A percentile compares a stretch with the other conserved stretches of the same genome.
These are phyloP conservation scores for Pelodiscus sinensis DNA, from an alignment of 2,113 vertebrate genomes.

Conservation along the genomic window DNA sequence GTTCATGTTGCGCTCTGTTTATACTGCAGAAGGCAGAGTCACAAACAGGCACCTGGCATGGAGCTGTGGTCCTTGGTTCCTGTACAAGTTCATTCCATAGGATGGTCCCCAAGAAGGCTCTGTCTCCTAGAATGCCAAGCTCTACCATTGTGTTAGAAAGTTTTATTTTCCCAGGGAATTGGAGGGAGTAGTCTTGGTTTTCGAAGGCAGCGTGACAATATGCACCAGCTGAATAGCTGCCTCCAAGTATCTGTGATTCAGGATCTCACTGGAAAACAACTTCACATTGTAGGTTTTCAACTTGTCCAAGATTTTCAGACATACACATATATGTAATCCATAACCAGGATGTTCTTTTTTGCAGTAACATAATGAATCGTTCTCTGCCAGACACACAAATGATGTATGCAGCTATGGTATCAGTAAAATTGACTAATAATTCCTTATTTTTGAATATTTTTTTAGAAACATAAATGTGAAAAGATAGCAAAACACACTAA, in stretches of 20 bases:
- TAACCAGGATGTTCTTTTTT: not conserved
- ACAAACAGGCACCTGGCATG: rapidly evolving
- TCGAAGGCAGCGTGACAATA: not conserved
- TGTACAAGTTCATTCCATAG: rapidly evolving
- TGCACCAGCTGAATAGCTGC: not conserved
- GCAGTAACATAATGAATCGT: not conserved
- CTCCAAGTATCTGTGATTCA: not conserved
- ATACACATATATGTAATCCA: not conserved
- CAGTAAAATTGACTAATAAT: not conserved
- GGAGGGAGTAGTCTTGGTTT: not conserved
- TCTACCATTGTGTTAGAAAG: not conserved
- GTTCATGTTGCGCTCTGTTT: rapidly evolving
- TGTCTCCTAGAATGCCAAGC: rapidly evolving
- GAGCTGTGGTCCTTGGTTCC: not conserved
- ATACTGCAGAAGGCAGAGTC: not conserved
- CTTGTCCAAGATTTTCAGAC: not conserved
- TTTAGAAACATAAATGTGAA: not conserved
- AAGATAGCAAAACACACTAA: not conserved
- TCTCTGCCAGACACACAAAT: not conserved
- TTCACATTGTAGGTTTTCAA: not conserved
- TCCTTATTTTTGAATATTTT: not conserved
- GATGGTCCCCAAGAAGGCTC: not conserved
- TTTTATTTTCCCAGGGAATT: rapidly evolving
- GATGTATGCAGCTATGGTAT: not conserved
- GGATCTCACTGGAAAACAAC: constrained; percentile 26